Evolutionary conservation across 1,140 invertebrate genomes (phyloP).

Genomic region (Lordiphosa mommai): DNA sequence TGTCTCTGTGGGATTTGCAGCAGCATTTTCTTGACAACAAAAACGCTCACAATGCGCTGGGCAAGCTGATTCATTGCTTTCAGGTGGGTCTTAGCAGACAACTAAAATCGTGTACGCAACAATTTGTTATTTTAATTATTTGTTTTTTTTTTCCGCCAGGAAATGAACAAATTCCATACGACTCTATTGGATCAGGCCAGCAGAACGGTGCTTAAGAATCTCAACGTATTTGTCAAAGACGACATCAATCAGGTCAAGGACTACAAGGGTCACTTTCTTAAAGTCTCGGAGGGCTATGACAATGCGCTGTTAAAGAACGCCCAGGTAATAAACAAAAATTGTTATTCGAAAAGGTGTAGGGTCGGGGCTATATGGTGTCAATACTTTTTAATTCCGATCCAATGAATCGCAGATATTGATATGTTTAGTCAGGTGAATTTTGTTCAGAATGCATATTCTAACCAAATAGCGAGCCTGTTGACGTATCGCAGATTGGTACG

Average conservation of each 20-base stretch:
- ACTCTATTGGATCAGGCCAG: conserved; percentile 95
- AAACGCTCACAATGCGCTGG: conserved; percentile 77
- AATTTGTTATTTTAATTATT: not conserved
- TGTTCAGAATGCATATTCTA: no score
- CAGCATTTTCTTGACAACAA: conserved; percentile 88
- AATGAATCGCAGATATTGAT: no score
- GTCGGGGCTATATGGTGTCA: no score
- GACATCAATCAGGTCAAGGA: conserved; percentile 96
- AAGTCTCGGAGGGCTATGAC: conserved; percentile 94
- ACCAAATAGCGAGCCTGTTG: no score
- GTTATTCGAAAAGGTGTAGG: no score
- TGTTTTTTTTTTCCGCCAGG: conserved; percentile 81
- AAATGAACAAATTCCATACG: conserved; percentile 95
- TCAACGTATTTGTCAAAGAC: conserved; percentile 92
- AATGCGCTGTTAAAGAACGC: conserved; percentile 91
- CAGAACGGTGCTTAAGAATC: conserved; percentile 92
- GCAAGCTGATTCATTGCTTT: conserved; percentile 80
- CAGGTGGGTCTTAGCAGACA: conserved; percentile 81
- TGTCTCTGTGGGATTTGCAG: conserved; percentile 91
- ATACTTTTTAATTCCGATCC: no score
- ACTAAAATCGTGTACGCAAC: not conserved
- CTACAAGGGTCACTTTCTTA: conserved; percentile 93
- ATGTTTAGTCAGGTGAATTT: no score
- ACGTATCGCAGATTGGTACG: no score
- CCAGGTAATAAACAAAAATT: conserved; percentile 82